Evolutionary conservation across 2,113 vertebrate genomes (phyloP), one percentile per base, ranked within the genome.

Genomic region (Petrocephalus microphthalmus): DNA sequence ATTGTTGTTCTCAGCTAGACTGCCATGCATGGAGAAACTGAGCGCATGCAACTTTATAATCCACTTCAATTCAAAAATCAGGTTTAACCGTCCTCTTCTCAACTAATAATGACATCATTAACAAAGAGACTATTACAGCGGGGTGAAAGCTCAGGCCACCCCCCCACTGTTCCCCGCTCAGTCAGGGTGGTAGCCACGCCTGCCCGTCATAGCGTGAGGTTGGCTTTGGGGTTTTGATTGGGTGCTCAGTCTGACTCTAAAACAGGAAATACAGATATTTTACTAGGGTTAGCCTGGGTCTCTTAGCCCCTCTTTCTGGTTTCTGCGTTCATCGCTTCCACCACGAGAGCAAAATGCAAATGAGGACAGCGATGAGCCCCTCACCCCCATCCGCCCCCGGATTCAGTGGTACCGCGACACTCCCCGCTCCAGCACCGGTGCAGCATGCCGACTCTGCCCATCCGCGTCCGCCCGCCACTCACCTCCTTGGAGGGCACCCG

Each of bases 401-500:
- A 74, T 33, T 37, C 25, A 33, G 29, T 19, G 67, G 67, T 74
- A 33, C 52, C 37, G 54, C 42, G 22, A 64, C 25, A 54, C 47
- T n/a, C 22, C n/a, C 37, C 51, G 3, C 5, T 25, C 60, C 60
- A 64, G 60, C n/a, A 29, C n/a, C 25, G 4, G 54, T 20, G 81
- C 29, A 7, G 54, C 49, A 45, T 64, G 29, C 51, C 33, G 5
- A n/a, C 51, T 11, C 13, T 5, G 37, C 53, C 22, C 22, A 0
- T 20, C 22, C 47, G 47, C 47, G 47, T 49, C 47, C 57, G 57
- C n/a, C 53, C 11, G 49, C 85, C 93, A 92, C 95, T 94, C 97
- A 99, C 98, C 98, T 99, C 98, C 96, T 99, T 99, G 78, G 98
- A 99, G 4, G 98, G 98, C 91, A 98, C 98, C 54, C 97, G 95